These are phyloP conservation scores for Diorhabda carinulata DNA, from an alignment of 1,140 invertebrate genomes.

Conservation along the genomic window DNA sequence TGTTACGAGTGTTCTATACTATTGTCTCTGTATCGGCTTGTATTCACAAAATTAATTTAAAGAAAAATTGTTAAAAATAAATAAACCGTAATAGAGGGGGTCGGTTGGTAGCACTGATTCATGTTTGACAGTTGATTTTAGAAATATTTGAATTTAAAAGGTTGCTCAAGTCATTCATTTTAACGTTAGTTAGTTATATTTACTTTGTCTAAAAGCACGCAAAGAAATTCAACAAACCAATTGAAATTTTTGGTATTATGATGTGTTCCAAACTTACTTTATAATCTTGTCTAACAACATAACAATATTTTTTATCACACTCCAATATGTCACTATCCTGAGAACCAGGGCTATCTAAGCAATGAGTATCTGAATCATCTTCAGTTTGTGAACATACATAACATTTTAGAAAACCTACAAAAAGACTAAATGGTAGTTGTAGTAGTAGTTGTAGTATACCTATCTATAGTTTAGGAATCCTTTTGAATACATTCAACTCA, in stretches of 20 bases:
- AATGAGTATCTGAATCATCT: conserved; percentile 24
- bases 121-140: no score
- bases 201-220: not conserved
- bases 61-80: no score
- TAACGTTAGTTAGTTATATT: not conserved
- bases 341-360: conserved; percentile 20
- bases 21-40: no score
- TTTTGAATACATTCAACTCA: no score
- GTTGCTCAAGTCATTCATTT: not conserved
- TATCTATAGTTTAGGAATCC: no score
- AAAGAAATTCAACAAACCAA: not conserved
- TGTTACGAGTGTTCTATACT: no score
- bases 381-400: conserved; percentile 28
- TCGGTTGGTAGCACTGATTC: no score
- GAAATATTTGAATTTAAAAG: no score
- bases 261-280: conserved; percentile 15
- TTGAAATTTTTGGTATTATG: not conserved
- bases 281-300: conserved; percentile 24
- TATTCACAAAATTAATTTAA: no score
- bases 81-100: no score
- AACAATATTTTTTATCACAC: conserved; percentile 33
- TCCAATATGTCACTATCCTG: conserved; percentile 20
- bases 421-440: no score
- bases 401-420: conserved; percentile 25
- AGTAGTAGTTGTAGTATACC: no score